These are phyloP conservation scores for Acromyrmex charruanus DNA, from an alignment of 1,140 invertebrate species.

Conservation along the genomic window DNA sequence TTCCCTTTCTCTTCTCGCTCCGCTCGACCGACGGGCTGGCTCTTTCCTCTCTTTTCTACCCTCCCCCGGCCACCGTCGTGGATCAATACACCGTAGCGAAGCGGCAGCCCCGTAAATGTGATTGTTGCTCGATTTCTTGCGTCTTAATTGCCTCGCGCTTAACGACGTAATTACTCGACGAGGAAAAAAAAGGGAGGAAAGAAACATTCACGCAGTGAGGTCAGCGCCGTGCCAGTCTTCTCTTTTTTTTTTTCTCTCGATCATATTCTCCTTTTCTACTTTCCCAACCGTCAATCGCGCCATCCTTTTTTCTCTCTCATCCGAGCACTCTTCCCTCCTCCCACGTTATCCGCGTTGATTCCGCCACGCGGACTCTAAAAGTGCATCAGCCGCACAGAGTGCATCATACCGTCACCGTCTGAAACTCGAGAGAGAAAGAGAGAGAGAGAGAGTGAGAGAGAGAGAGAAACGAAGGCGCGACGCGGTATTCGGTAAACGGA, in stretches of 20 bases:
- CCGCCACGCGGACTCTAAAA: slow-evolving; percentile 7
- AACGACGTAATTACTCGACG: slow-evolving; percentile 84
- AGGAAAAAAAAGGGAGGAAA: slow-evolving; percentile 50
- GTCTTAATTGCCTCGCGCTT: slow-evolving; percentile 84
- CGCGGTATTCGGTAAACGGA: not conserved
- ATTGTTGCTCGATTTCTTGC: slow-evolving; percentile 85
- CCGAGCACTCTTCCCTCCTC: slow-evolving; percentile 25
- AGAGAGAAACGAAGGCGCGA: not conserved
- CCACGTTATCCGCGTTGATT: not conserved
- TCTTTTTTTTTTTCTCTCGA: slow-evolving; percentile 3
- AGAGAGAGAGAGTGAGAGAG: not conserved
- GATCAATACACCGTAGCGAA: slow-evolving; percentile 84
- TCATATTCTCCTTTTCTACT: not conserved
- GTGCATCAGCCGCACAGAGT: slow-evolving; percentile 46
- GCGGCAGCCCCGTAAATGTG: slow-evolving; percentile 80
- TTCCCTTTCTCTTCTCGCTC: slow-evolving; percentile 53
- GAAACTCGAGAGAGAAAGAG: too few species aligned
- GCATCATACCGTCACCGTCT: not conserved
- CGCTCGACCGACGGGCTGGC: slow-evolving; percentile 32
- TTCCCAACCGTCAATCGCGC: not conserved
- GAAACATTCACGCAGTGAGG: slow-evolving; percentile 75
- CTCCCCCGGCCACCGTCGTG: slow-evolving; percentile 72
- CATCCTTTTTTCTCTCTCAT: not conserved
- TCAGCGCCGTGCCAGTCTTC: slow-evolving; percentile 34
- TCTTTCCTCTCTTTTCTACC: slow-evolving; percentile 69